Base-by-base conservation (phyloP, 2,113 vertebrate genomes). In the Melanostigma gelatinosum region DNA sequence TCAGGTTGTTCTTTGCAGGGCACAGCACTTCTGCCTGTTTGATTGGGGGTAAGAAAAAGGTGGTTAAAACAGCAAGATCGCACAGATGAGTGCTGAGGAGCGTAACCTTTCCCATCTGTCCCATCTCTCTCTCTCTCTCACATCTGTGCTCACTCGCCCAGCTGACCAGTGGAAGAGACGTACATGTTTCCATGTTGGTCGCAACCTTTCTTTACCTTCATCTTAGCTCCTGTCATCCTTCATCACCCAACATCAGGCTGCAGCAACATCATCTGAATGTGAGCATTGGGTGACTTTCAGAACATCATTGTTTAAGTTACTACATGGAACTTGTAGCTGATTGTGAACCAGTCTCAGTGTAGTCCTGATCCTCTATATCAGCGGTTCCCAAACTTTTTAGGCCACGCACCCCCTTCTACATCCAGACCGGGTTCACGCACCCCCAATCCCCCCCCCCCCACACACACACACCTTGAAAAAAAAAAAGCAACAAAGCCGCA, bases 1-100 rank as follows among this genome's bases (percentile, higher is more conserved):
- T 50, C 44, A 40, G n/a, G 29, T 46, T 81, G 34, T 54, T 72
- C 50, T 66, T 60, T 38, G 36, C 50, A 42, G 57, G 13, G 22
- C 38, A 50, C 66, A 76, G 38, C 72, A 3, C 55, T 38, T 76
- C 16, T 57, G 57, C 22, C 44, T 63, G 42, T 57, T 48, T 38
- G 38, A 57, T 3, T 62, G 22, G 16, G 8, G 32, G 1, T 52
- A 60, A 74, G 24, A 7, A 20, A 34, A 11, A 64, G 58, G 36
- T 36, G 29, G 22, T 32, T 52, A 36, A 62, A 67, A 68, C 69
- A 72, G 36, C 68, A 4, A 34, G 75, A 61, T 58, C 42, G 42
- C 71, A 67, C 32, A 50, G 73, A 38, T 10, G 52, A 77, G 40
- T 52, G 52, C 52, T 34, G 52, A 66, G 48, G 62, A 66, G 36